Evolutionary conservation across 2,888 invertebrate genomes (phyloP), one percentile per base, ranked within the genome.

Genomic region (Ecliptopera silaceata): DNA sequence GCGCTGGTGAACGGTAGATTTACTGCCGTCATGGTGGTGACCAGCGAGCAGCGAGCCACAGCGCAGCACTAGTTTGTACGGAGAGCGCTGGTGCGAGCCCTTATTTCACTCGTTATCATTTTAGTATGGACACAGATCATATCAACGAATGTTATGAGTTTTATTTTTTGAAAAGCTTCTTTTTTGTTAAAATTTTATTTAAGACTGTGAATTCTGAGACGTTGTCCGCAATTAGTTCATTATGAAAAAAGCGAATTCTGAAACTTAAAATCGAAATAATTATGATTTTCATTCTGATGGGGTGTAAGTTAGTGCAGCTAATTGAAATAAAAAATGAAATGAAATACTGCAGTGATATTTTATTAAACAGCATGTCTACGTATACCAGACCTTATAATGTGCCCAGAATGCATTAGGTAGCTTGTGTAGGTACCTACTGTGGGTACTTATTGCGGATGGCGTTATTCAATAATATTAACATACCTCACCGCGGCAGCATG

Each of bases 1-100:
- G 31, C 20, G 50, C 70, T 70, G 67, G 74, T 73, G 77, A 75
- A 70, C 68, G 49, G 52, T 42, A 41, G 49, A 49, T 43, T 49
- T 26, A 58, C 39, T 18, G 32, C 54, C 54, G 61, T 53, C 64
- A 58, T 59, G 57, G 8, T n/a, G 43, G 17, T 46, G 39, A 31
- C 44, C 44, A 26, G 17, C 51, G 20, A 4, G 38, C 44, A 26
- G 17, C 51, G 20, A 4, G 38, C 52, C 45, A 31, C 45, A 31
- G 45, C 4, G 8, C 29, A 4, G 3, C 11, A 20, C 8, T n/a
- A 26, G 31, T 42, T 4, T 11, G 20, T 31, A 29, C 8, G 34
- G 22, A 15, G 31, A 8, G 8, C 52, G 31, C 38, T 45, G 52
- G 12, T 20, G 49, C 38, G 51, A 47, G 12, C 56, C 42, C 51